These are phyloP conservation scores for Centropyge bicolor DNA, from an alignment of 2,797 vertebrate genomes.

Conservation along the genomic window DNA sequence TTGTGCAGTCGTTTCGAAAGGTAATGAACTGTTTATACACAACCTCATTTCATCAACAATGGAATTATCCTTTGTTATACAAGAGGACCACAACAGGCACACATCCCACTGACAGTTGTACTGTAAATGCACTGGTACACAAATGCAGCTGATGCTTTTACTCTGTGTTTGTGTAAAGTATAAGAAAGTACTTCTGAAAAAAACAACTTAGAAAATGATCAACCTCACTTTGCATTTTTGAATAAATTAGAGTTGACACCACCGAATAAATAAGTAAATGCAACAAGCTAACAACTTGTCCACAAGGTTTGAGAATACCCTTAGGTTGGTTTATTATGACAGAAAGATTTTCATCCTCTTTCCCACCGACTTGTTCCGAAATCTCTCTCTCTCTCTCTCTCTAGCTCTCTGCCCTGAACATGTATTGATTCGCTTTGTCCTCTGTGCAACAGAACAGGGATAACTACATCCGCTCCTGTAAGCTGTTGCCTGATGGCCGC, in stretches of 20 bases:
- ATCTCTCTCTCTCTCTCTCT: constrained; percentile 56
- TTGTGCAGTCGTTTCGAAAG: constrained; percentile 20
- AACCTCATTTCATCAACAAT: constrained; percentile 23
- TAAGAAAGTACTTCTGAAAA: not conserved
- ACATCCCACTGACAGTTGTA: constrained; percentile 20
- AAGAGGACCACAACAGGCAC: not conserved
- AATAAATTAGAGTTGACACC: constrained; percentile 11
- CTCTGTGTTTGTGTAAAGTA: constrained; percentile 16
- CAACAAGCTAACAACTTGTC: constrained; percentile 2
- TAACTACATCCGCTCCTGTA: constrained; percentile 89
- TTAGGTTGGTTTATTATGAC: constrained; percentile 42
- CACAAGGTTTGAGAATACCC: constrained; percentile 35
- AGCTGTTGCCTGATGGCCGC: constrained; percentile 86
- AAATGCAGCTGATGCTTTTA: constrained; percentile 29
- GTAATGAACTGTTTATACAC: constrained; percentile 21
- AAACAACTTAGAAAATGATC: constrained; percentile 12
- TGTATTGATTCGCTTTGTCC: constrained; percentile 74
- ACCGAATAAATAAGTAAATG: constrained; percentile 21
- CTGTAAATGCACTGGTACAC: constrained; percentile 5
- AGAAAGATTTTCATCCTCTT: constrained; percentile 46
- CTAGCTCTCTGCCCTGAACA: constrained; percentile 54
- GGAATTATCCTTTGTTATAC: constrained; percentile 33
- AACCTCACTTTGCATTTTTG: not conserved
- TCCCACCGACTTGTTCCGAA: constrained; percentile 47
- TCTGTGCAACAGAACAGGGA: constrained; percentile 85